Evolutionary conservation across 1,140 invertebrate species (phyloP), one percentile per base, ranked within the genome.

Genomic region (Conus ventricosus): DNA sequence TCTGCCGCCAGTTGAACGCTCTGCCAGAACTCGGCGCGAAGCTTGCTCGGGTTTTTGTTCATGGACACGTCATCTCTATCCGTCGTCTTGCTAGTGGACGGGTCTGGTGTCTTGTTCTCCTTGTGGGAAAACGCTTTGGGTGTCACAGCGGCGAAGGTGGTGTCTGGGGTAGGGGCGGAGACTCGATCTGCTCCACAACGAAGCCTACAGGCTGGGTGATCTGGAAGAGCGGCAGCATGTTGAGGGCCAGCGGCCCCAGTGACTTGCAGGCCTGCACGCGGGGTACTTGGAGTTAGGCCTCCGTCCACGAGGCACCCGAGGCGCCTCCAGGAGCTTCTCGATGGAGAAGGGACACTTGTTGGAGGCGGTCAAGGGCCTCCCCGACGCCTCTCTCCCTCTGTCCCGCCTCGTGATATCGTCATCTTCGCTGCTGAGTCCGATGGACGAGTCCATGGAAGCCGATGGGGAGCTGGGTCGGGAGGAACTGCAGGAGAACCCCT

Each of bases 221-320:
- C 5, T 95, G 95, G 84, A 95, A 95, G n/a, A 95, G 90, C 1
- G 95, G 95, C 67, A 95, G 84, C 92, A 95, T 93, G 15, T 93
- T 93, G 3, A 93, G 63, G 4, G 91, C 89, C 71, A 94, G 89
- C 6, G 95, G 94, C 0, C 94, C 91, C 63, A 96, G 91, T 51
- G 94, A 95, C 91, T 95, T 96, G 89, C 95, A 95, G 6, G 95
- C 95, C 91, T 95, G 94, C 17, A 95, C 95, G 13, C 95, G 90
- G 10, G 95, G 90, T 96, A 96, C 91, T 96, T 96, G 23, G 94
- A 95, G 89, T 96, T 96, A 20, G 95, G 95, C 57, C 95, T 90
- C 51, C 95, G 84, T 5, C 95, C 95, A 75, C 95, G 90, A 6
- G 95, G 95, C 23, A 95, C 95, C 90, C 94, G 94, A 8, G 93